These are phyloP conservation scores for Syrista parreyssii DNA, from an alignment of 2,888 invertebrate species.

Conservation along the genomic window DNA sequence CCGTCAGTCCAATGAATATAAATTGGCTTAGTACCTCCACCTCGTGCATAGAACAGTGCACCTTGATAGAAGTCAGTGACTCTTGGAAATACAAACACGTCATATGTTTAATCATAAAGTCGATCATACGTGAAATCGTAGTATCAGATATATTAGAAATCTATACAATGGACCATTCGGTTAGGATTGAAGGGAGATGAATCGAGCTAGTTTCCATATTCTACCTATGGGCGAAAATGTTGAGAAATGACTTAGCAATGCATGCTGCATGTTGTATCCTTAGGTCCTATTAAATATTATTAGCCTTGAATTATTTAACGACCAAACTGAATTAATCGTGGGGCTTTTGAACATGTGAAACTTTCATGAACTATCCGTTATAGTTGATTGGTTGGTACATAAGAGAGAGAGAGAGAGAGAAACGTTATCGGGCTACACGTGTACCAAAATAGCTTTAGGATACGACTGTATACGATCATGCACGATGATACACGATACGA, in stretches of 20 bases:
- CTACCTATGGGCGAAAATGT: not conserved
- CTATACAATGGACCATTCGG: not conserved
- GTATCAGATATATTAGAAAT: not conserved
- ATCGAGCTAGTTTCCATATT: not conserved
- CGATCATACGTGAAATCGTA: not conserved
- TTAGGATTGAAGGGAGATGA: not conserved
- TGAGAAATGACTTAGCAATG: not conserved
- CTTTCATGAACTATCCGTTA: not conserved
- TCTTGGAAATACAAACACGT: not conserved
- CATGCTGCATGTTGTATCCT: not conserved
- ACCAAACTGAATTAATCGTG: not conserved
- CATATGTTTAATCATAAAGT: not conserved
- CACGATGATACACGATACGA: not conserved
- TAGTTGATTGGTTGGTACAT: not conserved
- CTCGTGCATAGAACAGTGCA: not conserved
- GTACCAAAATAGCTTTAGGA: not conserved
- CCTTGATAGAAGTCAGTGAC: not conserved
- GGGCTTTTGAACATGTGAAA: not conserved
- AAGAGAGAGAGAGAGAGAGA: not conserved
- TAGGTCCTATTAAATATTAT: not conserved
- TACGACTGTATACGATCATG: not conserved
- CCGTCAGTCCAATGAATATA: constrained; percentile 18
- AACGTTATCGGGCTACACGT: not conserved
- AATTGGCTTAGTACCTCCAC: constrained; percentile 12
- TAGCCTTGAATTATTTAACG: not conserved